A percentile compares a stretch with the other conserved stretches of the same genome.
These are phyloP conservation scores for Hyperopisus bebe DNA, from an alignment of 2,113 vertebrate species.

Conservation along the genomic window DNA sequence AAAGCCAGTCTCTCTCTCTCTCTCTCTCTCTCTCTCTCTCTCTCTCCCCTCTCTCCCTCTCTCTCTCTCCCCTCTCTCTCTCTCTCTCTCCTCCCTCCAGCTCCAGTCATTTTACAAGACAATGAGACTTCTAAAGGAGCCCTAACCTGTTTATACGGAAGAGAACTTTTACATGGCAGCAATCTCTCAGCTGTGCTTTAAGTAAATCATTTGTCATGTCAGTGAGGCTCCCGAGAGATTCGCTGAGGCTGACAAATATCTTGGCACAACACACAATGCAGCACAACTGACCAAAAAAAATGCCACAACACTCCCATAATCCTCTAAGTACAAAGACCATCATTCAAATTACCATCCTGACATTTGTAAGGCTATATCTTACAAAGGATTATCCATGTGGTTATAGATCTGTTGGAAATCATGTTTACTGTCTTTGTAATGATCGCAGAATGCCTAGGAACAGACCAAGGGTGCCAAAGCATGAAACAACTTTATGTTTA, in stretches of 20 bases:
- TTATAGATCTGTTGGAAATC: not conserved
- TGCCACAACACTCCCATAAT: not conserved
- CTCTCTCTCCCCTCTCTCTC: not conserved
- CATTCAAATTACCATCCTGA: not conserved
- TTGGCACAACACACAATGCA: not conserved
- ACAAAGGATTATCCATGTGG: not conserved
- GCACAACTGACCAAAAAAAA: not conserved
- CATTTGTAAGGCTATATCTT: not conserved
- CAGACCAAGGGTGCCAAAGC: not conserved
- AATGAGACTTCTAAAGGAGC: not conserved
- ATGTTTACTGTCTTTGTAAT: not conserved
- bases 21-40: not conserved
- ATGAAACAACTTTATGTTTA: not conserved
- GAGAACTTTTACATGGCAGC: not conserved
- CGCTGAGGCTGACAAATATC: not conserved
- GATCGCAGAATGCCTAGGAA: not conserved
- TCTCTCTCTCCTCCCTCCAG: not conserved
- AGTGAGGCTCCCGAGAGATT: not conserved
- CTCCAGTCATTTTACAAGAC: conserved; percentile 10
- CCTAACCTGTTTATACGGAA: not conserved
- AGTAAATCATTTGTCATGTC: not conserved
- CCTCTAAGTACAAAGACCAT: not conserved
- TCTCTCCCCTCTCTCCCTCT: not conserved
- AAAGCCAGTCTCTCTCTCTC: not conserved
- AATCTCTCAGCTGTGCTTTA: not conserved